Conservation (phyloP, 2,797 vertebrate genomes). For the Thaleichthys pacificus region DNA sequence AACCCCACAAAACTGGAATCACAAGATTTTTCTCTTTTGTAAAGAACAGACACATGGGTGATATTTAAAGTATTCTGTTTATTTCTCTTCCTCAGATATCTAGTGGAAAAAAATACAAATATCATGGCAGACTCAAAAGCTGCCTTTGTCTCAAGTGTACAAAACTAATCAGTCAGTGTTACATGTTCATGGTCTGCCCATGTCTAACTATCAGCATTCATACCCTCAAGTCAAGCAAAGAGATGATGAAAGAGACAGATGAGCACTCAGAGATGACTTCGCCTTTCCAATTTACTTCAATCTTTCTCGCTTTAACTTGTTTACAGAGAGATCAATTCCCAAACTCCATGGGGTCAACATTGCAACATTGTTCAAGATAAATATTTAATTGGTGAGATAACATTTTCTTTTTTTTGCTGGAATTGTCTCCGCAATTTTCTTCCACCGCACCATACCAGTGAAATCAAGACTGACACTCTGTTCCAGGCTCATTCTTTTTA, state of each 20-base stretch:
- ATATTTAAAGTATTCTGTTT: slow-evolving; percentile 74
- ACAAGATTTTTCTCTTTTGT: slow-evolving; percentile 66
- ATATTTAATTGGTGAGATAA: slow-evolving; percentile 62
- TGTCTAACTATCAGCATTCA: slow-evolving; percentile 66
- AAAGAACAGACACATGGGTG: slow-evolving; percentile 74
- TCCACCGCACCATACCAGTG: slow-evolving; percentile 23
- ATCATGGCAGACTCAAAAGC: slow-evolving; percentile 66
- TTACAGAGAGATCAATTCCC: slow-evolving; percentile 72
- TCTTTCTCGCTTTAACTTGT: slow-evolving; percentile 63
- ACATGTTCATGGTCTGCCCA: slow-evolving; percentile 65
- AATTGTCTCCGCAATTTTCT: slow-evolving; percentile 61
- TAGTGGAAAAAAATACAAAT: slow-evolving; percentile 67
- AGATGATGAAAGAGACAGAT: slow-evolving; percentile 63
- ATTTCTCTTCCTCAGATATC: slow-evolving; percentile 73
- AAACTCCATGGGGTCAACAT: slow-evolving; percentile 59
- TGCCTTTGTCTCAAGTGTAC: slow-evolving; percentile 62
- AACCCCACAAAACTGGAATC: slow-evolving; percentile 35
- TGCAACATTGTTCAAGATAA: slow-evolving; percentile 65
- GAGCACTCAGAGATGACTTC: slow-evolving; percentile 48
- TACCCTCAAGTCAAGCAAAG: slow-evolving; percentile 56
- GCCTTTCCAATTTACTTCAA: slow-evolving; percentile 66
- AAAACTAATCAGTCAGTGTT: slow-evolving; percentile 70
- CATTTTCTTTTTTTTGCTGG: slow-evolving; percentile 59
- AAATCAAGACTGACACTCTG: slow-evolving; percentile 14
- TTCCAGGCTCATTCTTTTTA: slow-evolving; percentile 26